Evolutionary conservation across 2,113 vertebrate genomes (phyloP).

Genomic region (Circaetus cinerascens): DNA sequence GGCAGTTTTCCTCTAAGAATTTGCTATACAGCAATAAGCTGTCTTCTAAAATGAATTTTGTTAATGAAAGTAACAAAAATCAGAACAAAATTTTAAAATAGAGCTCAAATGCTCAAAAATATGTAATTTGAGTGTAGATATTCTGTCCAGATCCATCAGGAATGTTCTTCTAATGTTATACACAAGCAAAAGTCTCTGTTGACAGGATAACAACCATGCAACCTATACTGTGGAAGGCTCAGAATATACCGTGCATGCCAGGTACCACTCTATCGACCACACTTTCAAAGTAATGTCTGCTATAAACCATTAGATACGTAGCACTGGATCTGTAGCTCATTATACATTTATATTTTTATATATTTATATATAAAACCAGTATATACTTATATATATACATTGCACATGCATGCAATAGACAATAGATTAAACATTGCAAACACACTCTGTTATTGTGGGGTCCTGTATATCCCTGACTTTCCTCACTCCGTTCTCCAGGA

Average conservation of each 20-base stretch:
- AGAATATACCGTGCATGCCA: background rate
- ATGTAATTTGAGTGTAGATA: background rate
- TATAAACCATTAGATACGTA: background rate
- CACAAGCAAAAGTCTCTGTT: background rate
- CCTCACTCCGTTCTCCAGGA: background rate
- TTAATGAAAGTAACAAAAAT: background rate
- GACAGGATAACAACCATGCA: background rate
- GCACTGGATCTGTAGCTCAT: background rate
- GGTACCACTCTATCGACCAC: background rate
- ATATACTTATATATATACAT: fast-evolving
- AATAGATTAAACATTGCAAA: background rate
- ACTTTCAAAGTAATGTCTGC: background rate
- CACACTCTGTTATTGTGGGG: fast-evolving
- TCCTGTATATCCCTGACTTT: background rate
- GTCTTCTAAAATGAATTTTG: background rate
- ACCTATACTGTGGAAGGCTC: background rate
- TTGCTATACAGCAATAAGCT: background rate
- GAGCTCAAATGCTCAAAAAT: background rate
- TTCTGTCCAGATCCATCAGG: background rate
- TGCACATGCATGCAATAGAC: background rate
- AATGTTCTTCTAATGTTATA: background rate
- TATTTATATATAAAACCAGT: no score
- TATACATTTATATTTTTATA: background rate
- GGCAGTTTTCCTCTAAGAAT: background rate
- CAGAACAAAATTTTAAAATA: background rate